phyloP scores from a whole-genome alignment of 2,797 vertebrate genomes.

The Okamejei kenojei region DNA sequence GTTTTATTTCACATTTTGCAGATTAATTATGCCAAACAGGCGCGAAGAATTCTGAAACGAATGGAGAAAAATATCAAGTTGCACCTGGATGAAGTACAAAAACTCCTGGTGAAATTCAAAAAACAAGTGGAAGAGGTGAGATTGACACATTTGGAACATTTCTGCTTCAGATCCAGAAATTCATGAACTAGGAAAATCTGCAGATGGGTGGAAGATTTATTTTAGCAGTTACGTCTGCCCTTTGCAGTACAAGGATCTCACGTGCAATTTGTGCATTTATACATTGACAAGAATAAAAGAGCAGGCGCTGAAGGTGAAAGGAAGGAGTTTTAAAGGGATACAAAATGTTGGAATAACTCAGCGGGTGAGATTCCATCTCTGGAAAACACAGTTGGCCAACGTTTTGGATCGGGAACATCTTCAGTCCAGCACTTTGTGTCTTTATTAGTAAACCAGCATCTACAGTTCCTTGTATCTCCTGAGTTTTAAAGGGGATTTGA shows the following conservation, averaged over 20 bases:
- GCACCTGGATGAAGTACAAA: slow-evolving; percentile 62
- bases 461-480: no score
- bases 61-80: slow-evolving; percentile 62
- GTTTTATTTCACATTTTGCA: slow-evolving; percentile 44
- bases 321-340: no score
- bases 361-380: no score
- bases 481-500: no score
- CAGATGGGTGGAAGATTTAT: neutral
- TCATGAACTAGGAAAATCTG: neutral
- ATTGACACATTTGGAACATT: neutral
- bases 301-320: no score
- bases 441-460: no score
- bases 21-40: slow-evolving; percentile 71
- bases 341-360: no score
- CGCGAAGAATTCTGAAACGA: slow-evolving; percentile 54
- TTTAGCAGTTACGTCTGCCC: neutral
- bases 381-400: no score
- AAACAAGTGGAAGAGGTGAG: neutral
- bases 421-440: no score
- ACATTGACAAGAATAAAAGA: neutral
- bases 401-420: no score
- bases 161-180: neutral
- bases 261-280: neutral
- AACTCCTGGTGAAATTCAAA: slow-evolving; percentile 59
- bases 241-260: neutral